phyloP scores from a whole-genome alignment of 2,797 vertebrate genomes.

The Macropodus opercularis region DNA sequence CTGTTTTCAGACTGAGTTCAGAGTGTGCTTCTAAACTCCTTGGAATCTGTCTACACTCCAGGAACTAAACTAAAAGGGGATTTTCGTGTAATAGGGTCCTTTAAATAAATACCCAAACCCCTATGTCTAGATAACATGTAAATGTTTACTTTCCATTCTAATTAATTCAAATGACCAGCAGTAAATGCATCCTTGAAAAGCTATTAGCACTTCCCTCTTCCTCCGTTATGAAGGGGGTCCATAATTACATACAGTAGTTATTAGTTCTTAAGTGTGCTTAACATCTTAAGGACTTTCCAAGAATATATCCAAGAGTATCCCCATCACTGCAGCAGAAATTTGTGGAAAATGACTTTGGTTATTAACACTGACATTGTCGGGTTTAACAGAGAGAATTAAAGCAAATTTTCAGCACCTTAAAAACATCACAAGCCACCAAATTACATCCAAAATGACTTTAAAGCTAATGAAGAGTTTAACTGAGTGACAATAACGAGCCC shows the following conservation, averaged over 20 bases:
- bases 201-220: conserved; percentile 11
- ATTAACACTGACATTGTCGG: not conserved
- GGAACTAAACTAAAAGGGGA: too few relatives aligned
- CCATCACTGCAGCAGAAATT: conserved; percentile 3
- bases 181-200: conserved; percentile 7
- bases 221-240: conserved; percentile 5
- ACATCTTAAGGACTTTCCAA: conserved; percentile 37
- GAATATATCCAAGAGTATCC: conserved; percentile 2
- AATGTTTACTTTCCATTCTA: conserved; percentile 5
- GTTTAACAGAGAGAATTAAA: not conserved
- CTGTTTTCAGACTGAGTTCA: too few relatives aligned
- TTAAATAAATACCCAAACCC: not conserved
- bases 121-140: conserved; percentile 13
- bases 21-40: too few relatives aligned
- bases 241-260: conserved; percentile 14
- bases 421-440: not conserved
- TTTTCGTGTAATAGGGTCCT: too few relatives aligned
- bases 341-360: not conserved
- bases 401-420: not conserved
- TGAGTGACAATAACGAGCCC: not conserved
- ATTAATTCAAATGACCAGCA: conserved; percentile 1
- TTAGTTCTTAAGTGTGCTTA: conserved; percentile 23
- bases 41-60: too few relatives aligned
- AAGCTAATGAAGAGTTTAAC: not conserved
- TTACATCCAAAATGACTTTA: not conserved